Evolutionary conservation across 2,888 invertebrate genomes (phyloP), one percentile per base, ranked within the genome.

Genomic region (Myopa testacea): DNA sequence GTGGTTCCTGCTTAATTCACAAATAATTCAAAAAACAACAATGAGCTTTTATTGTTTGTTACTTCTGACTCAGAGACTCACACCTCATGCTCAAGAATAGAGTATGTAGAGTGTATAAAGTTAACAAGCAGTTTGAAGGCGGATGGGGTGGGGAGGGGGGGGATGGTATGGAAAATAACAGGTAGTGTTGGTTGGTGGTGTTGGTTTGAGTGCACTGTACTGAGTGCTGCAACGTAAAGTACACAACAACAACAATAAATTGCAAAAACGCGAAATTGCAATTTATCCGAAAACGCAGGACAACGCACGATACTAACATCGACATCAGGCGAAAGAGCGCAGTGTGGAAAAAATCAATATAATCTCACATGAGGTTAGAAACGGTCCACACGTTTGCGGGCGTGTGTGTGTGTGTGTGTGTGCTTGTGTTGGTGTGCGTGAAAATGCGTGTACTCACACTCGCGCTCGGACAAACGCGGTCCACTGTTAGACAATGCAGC

Each of bases 191-290:
- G 38, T n/a, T 37, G 55, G 70, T 45, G 45, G 6, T 45, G 12
- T 16, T 34, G 52, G 19, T 16, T 26, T 45, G 40, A 68, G 19
- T 45, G 19, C 68, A 19, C 10, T 45, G 45, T 10, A 45, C 45
- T 45, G 45, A 45, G 45, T 45, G 45, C 6, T 8, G 45, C 45
- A 8, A 45, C 45, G 2, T 26, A 26, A 26, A 62, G 5, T 16
- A 8, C n/a, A 62, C 62, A 55, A 12, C 68, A 45, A 40, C 34
- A 37, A 45, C 63, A 50, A 55, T 1, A n/a, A n/a, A 14, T 55
- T 34, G 10, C 14, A 60, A 69, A 65, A 69, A 68, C 52, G 75
- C 69, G 60, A 69, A 75, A 75, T 75, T 75, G 68, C 69, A 60
- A 68, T 75, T 75, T 60, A 60, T 12, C 60, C 55, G 38, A 52